A percentile compares a stretch with the other conserved stretches of the same genome.
These are phyloP conservation scores for Microtus oregoni DNA, from an alignment of 2,113 vertebrate genomes.

Conservation along the genomic window DNA sequence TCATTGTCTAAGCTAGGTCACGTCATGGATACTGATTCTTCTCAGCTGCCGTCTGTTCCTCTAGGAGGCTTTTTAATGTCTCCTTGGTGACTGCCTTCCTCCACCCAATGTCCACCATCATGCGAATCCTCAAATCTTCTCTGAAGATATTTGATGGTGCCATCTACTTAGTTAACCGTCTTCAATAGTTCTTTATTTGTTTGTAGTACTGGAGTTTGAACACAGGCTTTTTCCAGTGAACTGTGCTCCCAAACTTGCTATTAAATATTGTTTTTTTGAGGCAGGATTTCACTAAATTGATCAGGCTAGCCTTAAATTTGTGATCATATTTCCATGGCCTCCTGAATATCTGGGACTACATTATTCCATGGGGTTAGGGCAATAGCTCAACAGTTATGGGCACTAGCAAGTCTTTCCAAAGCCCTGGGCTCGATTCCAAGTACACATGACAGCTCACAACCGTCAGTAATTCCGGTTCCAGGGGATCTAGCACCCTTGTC, in stretches of 20 bases:
- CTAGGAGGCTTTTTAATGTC: neutral
- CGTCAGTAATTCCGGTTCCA: neutral
- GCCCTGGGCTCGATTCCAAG: neutral
- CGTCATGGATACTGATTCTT: neutral
- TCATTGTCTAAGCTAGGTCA: neutral
- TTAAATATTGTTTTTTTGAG: neutral
- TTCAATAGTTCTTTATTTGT: neutral
- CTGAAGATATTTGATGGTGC: neutral
- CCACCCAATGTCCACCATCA: fast-evolving
- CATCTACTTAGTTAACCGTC: neutral
- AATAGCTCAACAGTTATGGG: neutral
- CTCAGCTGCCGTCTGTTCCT: too few relatives aligned
- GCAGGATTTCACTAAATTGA: too few relatives aligned
- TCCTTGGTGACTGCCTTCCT: neutral
- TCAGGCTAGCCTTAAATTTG: neutral
- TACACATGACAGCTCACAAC: neutral
- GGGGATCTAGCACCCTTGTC: neutral
- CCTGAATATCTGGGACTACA: neutral
- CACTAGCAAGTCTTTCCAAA: neutral
- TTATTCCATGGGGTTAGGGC: neutral
- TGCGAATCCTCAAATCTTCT: neutral
- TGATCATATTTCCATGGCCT: neutral
- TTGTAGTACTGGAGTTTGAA: neutral
- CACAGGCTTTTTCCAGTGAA: neutral
- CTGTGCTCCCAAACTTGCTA: neutral